Percentiles rank a stretch among this genome's conserved stretches.
Evolutionary conservation across 2,797 vertebrate genomes (phyloP).

Genomic region (Distichodus sexfasciatus): DNA sequence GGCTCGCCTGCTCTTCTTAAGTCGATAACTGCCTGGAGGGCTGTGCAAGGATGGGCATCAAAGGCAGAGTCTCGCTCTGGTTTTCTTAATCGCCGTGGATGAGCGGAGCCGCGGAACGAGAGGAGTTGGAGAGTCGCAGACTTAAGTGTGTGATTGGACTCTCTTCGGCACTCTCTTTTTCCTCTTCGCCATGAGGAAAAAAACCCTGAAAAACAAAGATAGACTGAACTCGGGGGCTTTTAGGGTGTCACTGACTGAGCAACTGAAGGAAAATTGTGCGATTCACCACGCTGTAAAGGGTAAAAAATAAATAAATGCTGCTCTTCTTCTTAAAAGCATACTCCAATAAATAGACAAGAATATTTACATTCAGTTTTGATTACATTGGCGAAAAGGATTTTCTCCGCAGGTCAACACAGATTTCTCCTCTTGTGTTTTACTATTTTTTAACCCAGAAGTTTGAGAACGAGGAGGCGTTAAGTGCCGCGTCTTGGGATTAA

Average conservation of each 20-base stretch:
- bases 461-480: not conserved
- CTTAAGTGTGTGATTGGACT: conserved; percentile 11
- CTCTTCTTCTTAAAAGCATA: too few species aligned
- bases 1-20: not conserved
- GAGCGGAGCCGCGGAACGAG: conserved; percentile 3
- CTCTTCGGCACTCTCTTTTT: not conserved
- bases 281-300: too few species aligned
- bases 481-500: not conserved
- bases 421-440: not conserved
- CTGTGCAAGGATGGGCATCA: conserved; percentile 2
- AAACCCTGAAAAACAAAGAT: too few species aligned
- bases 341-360: too few species aligned
- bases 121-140: not conserved
- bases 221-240: too few species aligned
- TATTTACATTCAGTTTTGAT: conserved; percentile 12
- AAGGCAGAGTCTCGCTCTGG: conserved; percentile 10
- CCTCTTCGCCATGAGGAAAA: conserved; percentile 25
- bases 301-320: too few species aligned
- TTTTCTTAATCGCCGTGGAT: conserved; percentile 5
- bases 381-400: too few species aligned
- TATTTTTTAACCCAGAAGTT: not conserved
- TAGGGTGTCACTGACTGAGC: too few species aligned
- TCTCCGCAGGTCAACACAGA: not conserved
- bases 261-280: too few species aligned
- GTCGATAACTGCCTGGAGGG: conserved; percentile 1